Conservation (phyloP, 2,113 vertebrate genomes). For the Hymenochirus boettgeri region DNA sequence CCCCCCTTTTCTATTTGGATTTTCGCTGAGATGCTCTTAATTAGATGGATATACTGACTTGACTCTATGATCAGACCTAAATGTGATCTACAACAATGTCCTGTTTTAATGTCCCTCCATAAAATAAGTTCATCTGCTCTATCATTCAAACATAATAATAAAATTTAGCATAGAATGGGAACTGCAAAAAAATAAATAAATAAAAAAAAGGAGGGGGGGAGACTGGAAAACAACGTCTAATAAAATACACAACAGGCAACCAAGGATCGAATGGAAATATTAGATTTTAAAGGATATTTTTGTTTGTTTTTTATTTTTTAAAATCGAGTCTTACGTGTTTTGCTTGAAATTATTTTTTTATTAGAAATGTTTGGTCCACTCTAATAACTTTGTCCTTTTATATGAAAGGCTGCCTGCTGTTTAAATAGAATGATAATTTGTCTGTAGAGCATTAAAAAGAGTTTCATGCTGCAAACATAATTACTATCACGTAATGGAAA, state of each 20-base stretch:
- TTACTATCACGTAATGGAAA: constrained; percentile 4
- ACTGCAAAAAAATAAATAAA: not conserved
- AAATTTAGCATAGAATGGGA: constrained; percentile 6
- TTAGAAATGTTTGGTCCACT: constrained; percentile 11
- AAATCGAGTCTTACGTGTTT: constrained; percentile 13
- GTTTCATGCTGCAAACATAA: not conserved
- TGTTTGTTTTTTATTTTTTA: constrained; percentile 19
- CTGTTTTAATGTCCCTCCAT: constrained; percentile 33
- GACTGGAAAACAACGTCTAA: not conserved
- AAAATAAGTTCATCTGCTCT: constrained; percentile 26
- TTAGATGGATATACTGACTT: constrained; percentile 43
- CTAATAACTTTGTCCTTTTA: constrained; percentile 3
- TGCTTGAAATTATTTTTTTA: constrained; percentile 19
- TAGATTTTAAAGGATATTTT: constrained; percentile 11
- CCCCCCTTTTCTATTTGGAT: constrained; percentile 41
- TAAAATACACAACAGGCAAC: constrained; percentile 25
- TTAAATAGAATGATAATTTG: constrained; percentile 17
- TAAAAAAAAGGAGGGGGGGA: not conserved
- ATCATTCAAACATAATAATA: constrained; percentile 34
- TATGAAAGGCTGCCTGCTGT: not conserved
- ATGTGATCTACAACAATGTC: constrained; percentile 34
- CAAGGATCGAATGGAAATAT: constrained; percentile 15
- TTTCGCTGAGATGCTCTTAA: constrained; percentile 33
- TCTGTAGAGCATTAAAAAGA: not conserved
- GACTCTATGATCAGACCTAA: constrained; percentile 32